Evolutionary conservation across 1,140 invertebrate genomes (phyloP).

Genomic region (Ceratina australensis): DNA sequence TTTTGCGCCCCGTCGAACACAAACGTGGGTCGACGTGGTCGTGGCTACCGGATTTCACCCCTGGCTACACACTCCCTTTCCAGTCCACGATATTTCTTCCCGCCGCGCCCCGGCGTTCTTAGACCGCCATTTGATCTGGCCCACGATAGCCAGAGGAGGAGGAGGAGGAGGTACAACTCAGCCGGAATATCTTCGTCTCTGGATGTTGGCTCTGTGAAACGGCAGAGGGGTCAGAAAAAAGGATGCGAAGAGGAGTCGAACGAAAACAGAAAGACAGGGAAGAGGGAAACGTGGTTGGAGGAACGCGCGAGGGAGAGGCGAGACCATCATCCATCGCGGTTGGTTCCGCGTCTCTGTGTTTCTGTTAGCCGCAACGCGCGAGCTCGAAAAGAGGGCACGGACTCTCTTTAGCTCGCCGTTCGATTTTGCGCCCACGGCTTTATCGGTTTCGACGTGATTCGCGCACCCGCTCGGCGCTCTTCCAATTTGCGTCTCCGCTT

Average conservation of each 20-base stretch:
- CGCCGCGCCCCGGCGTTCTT: conserved; percentile 35
- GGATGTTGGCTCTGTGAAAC: conserved; percentile 52
- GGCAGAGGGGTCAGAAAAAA: conserved; percentile 41
- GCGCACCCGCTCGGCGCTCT: background rate
- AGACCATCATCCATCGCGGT: background rate
- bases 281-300: conserved; percentile 11
- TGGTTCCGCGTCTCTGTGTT: background rate
- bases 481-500: background rate
- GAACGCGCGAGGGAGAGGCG: background rate
- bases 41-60: conserved; percentile 78
- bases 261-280: background rate
- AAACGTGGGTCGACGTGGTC: conserved; percentile 74
- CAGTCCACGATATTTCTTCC: conserved; percentile 57
- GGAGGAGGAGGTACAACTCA: conserved; percentile 71
- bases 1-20: conserved; percentile 73
- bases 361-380: background rate
- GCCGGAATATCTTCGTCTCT: conserved; percentile 73
- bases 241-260: background rate
- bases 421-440: background rate
- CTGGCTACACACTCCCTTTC: conserved; percentile 72
- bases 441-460: conserved; percentile 18
- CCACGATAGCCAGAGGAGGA: conserved; percentile 70
- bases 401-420: background rate
- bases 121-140: conserved; percentile 72
- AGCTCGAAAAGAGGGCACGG: conserved; percentile 9